A percentile compares a stretch with the other conserved stretches of the same genome.
phyloP scores from a whole-genome alignment of 2,797 vertebrate species.

The Hydrolagus colliei region DNA sequence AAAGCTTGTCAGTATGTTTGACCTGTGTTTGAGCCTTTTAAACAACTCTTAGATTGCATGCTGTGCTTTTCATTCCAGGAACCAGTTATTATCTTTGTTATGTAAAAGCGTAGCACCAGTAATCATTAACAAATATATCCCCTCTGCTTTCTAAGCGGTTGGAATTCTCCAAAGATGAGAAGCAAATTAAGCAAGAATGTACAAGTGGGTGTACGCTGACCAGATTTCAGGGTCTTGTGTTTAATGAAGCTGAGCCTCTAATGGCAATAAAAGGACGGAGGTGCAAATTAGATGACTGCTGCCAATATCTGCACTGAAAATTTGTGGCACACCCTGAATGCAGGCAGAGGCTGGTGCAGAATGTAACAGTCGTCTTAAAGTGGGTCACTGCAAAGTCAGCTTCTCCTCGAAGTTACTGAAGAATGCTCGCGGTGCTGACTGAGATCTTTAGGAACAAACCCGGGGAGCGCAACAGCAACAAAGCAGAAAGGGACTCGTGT shows the following conservation, averaged over 20 bases:
- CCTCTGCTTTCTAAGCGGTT: constrained; percentile 1
- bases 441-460: not conserved
- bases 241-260: constrained; percentile 26
- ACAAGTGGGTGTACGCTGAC: constrained; percentile 26
- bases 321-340: not conserved
- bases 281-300: constrained; percentile 24
- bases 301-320: constrained; percentile 6
- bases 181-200: constrained; percentile 29
- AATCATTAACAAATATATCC: constrained; percentile 25
- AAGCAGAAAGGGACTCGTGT: too few relatives aligned
- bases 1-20: not conserved
- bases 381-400: not conserved
- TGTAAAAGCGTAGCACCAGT: constrained; percentile 1
- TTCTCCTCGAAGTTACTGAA: constrained; percentile 6
- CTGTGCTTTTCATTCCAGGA: not conserved
- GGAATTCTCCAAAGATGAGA: constrained; percentile 12
- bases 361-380: not conserved
- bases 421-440: not conserved
- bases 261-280: constrained; percentile 19
- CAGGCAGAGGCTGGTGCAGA: not conserved
- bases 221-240: constrained; percentile 24
- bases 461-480: not conserved
- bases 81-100: constrained; percentile 12
- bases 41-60: not conserved
- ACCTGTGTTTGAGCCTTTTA: not conserved